Conservation (phyloP, 2,888 invertebrate species). For the Diarsia rubi region DNA sequence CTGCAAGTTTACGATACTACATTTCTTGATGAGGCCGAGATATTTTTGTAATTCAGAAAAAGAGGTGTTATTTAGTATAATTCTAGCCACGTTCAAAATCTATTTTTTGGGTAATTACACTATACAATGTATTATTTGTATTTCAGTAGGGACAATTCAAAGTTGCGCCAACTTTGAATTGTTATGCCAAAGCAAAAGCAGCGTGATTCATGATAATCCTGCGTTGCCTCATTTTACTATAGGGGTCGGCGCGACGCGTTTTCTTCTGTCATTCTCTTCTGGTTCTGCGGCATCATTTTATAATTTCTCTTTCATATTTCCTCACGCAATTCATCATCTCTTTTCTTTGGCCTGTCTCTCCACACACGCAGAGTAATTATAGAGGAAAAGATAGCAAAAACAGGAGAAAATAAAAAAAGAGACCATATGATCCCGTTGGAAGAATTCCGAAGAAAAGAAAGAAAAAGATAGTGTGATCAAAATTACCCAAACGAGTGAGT, state of each 20-base stretch:
- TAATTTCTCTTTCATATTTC: too few relatives aligned
- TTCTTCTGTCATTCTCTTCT: too few relatives aligned
- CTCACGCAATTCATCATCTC: too few relatives aligned
- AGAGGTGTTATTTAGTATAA: background rate
- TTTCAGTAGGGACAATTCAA: background rate
- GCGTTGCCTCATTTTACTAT: too few relatives aligned
- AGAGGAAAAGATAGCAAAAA: background rate
- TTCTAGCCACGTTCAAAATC: background rate
- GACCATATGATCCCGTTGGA: background rate
- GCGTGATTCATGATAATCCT: too few relatives aligned
- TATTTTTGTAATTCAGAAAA: background rate
- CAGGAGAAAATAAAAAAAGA: background rate
- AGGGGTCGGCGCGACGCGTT: too few relatives aligned
- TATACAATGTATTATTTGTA: background rate
- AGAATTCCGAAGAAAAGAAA: background rate
- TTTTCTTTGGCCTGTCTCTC: too few relatives aligned
- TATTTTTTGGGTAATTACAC: background rate
- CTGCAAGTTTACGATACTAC: too few relatives aligned
- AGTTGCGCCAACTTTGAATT: too few relatives aligned
- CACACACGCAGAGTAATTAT: background rate
- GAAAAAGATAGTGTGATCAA: background rate
- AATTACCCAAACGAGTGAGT: background rate
- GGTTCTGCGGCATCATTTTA: too few relatives aligned
- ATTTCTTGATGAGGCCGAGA: background rate
- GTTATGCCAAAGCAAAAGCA: too few relatives aligned